A percentile compares a stretch with the other conserved stretches of the same genome.
Evolutionary conservation across 1,140 invertebrate species (phyloP).

Genomic region (Papilio xuthus): DNA sequence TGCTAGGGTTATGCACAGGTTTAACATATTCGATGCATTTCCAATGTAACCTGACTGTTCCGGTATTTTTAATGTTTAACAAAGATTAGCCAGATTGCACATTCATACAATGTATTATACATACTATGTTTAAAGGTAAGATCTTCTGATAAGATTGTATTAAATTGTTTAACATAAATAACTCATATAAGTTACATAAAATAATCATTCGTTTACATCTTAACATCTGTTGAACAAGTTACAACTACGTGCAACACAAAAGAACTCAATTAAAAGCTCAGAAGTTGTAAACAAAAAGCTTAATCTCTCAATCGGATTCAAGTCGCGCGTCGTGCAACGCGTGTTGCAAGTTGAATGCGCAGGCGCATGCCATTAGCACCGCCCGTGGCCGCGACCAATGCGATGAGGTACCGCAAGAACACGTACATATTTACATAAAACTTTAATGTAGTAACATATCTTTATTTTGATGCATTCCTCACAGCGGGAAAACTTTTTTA

Average conservation of each 20-base stretch:
- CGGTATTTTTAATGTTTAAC: constrained; percentile 46
- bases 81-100: constrained; percentile 44
- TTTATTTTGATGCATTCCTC: background rate
- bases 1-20: constrained; percentile 65
- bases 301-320: constrained; percentile 26
- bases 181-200: background rate
- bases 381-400: constrained; percentile 48
- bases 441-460: background rate
- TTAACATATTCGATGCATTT: constrained; percentile 63
- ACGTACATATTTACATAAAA: constrained; percentile 1
- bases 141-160: too few relatives aligned
- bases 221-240: background rate
- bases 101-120: background rate
- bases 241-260: constrained; percentile 1
- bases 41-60: constrained; percentile 46
- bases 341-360: constrained; percentile 24
- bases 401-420: constrained; percentile 24
- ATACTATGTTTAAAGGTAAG: background rate
- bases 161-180: background rate
- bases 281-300: constrained; percentile 26
- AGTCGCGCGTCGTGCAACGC: background rate
- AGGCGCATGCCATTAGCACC: constrained; percentile 19
- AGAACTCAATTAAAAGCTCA: constrained; percentile 26
- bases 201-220: background rate
- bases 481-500: background rate